Percentiles rank a stretch among this genome's conserved stretches.
Conservation (phyloP, 2,888 invertebrate species). For the Griposia aprilina region DNA sequence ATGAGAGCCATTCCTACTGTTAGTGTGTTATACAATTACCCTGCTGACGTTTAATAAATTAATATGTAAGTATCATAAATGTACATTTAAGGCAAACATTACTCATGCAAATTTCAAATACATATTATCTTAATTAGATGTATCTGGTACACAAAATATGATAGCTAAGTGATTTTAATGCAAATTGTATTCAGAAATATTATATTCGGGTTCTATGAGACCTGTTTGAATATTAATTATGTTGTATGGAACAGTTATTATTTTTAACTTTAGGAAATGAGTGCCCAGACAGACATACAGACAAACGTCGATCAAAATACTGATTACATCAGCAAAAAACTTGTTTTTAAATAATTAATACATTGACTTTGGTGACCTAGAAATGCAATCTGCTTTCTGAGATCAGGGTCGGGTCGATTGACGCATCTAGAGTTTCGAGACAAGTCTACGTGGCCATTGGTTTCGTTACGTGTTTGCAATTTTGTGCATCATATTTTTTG, state of each 20-base stretch:
- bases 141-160: constrained; percentile 35
- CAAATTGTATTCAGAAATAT: constrained; percentile 23
- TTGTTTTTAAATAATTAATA: constrained; percentile 2
- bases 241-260: constrained; percentile 26
- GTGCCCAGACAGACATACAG: not conserved
- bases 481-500: not conserved
- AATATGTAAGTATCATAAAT: not conserved
- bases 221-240: constrained; percentile 34
- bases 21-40: too few species aligned
- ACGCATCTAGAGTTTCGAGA: constrained; percentile 13
- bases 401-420: constrained; percentile 16
- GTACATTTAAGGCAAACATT: constrained; percentile 13
- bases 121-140: constrained; percentile 30
- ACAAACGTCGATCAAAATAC: constrained; percentile 21
- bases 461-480: not conserved
- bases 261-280: constrained; percentile 8
- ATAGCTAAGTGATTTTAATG: constrained; percentile 35
- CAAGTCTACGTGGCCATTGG: not conserved
- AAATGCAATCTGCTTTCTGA: constrained; percentile 18
- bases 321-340: constrained; percentile 21
- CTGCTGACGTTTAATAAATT: not conserved
- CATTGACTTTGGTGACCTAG: constrained; percentile 22
- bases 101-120: constrained; percentile 3
- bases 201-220: constrained; percentile 20
- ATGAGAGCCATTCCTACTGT: too few species aligned